Evolutionary conservation across 2,797 vertebrate species (phyloP), one percentile per base, ranked within the genome.

Genomic region (Valencia hispanica): DNA sequence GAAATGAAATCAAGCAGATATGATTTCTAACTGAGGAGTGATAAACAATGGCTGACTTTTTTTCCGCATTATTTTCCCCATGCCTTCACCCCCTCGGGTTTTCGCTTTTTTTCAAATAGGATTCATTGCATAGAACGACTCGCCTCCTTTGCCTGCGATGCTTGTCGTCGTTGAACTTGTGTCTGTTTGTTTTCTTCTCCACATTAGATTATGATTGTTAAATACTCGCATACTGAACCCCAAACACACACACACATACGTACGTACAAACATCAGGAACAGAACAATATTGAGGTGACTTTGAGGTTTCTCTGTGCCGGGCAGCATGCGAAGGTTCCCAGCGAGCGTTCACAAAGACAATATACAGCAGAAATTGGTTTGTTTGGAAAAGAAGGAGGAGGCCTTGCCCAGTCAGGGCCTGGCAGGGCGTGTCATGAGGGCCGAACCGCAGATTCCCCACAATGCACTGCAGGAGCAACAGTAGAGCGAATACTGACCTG

Each of bases 61-160:
- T 80, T 68, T 74, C 18, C 39, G 59, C 25, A 41, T 80, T 79
- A 9, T 43, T 92, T 92, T 84, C 93, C 68, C 66, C 94, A 90
- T 95, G 90, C 91, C 91, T 70, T 87, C 72, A 63, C 78, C 51
- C 80, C 72, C 47, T 86, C 9, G 11, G 78, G 78, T 84, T 84
- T 87, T 69, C 69, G 75, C 82, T 86, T 84, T 75, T 85, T 74
- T 74, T 84, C 88, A 85, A 91, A 90, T 92, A 92, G 90, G 87
- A 93, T 94, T 97, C 95, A 96, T 99, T 99, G 98, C 98, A 99
- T 99, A 99, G 98, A 99, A 98, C 95, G 87, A 93, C 97, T 95
- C 90, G 93, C 84, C 89, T 91, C 94, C 91, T 89, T 93, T 94
- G 93, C 82, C 88, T 88, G 92, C 88, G 86, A 88, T 92, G 92